These are phyloP conservation scores for Eulemur mongoz DNA, from an alignment of 2,797 vertebrate genomes.

Conservation along the genomic window DNA sequence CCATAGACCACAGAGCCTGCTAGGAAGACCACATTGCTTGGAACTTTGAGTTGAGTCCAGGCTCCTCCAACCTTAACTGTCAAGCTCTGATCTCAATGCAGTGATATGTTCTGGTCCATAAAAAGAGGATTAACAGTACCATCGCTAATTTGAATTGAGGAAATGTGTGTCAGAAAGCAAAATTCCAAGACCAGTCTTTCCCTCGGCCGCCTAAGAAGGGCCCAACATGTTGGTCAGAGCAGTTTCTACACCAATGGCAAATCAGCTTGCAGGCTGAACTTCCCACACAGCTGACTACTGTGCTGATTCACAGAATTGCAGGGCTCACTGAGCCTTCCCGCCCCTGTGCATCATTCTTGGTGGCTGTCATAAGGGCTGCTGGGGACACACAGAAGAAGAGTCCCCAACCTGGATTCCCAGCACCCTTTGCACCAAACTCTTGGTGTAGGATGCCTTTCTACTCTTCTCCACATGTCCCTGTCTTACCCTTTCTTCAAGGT, in stretches of 20 bases:
- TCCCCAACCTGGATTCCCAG: background rate
- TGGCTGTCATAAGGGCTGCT: background rate
- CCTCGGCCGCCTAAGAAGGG: background rate
- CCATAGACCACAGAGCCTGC: background rate
- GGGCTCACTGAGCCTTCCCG: background rate
- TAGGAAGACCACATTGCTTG: background rate
- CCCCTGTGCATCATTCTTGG: background rate
- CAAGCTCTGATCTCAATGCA: slow-evolving; percentile 45
- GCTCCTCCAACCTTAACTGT: slow-evolving; percentile 24
- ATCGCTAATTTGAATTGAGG: slow-evolving; percentile 52
- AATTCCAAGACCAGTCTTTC: background rate
- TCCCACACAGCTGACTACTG: background rate
- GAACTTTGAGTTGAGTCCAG: slow-evolving; percentile 12
- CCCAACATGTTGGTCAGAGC: background rate
- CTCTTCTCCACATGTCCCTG: background rate
- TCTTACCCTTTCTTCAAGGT: background rate
- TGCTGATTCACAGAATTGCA: background rate
- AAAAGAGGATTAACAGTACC: slow-evolving; percentile 47
- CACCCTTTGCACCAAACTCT: background rate
- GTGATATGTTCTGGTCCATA: slow-evolving; percentile 65
- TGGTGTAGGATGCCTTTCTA: background rate
- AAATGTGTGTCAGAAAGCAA: slow-evolving; percentile 51
- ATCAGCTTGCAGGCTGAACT: background rate
- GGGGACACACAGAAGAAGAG: background rate
- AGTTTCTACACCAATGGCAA: background rate